Evolutionary conservation across 2,888 invertebrate genomes (phyloP).

Genomic region (Eupithecia exiguata): DNA sequence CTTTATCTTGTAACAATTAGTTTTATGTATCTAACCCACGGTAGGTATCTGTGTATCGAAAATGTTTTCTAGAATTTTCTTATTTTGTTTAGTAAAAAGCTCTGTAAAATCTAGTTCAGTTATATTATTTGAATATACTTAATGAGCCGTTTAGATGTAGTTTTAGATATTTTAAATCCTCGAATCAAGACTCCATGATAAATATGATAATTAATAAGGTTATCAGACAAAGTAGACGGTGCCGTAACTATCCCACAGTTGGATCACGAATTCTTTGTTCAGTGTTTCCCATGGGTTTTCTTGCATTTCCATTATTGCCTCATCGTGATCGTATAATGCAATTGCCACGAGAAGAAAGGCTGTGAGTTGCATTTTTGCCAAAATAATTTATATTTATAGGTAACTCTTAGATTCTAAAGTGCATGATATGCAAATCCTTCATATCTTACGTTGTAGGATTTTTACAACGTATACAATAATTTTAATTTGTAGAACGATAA

Average conservation of each 20-base stretch:
- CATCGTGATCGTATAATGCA: constrained; percentile 27
- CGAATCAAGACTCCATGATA: background rate
- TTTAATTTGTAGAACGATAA: background rate
- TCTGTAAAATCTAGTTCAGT: background rate
- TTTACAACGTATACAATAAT: background rate
- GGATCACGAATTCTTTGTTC: constrained; percentile 42
- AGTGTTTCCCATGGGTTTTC: constrained; percentile 43
- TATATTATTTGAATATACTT: background rate
- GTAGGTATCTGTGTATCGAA: background rate
- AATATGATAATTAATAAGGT: background rate
- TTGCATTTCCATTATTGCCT: constrained; percentile 38
- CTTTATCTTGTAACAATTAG: too few relatives aligned
- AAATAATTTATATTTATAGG: background rate
- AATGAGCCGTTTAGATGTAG: background rate
- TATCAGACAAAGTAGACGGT: constrained; percentile 20
- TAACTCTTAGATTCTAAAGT: background rate
- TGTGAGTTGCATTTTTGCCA: background rate
- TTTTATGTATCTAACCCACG: background rate
- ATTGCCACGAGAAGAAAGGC: background rate
- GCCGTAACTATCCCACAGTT: constrained; percentile 41
- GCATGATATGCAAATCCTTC: too few relatives aligned
- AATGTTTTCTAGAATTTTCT: background rate
- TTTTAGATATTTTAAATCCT: background rate
- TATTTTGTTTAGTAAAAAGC: background rate
- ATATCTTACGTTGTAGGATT: background rate